Percentiles rank a stretch among this genome's conserved stretches.
Evolutionary conservation across 2,888 invertebrate species (phyloP).

Genomic region (Lepeophtheirus nordmannii): DNA sequence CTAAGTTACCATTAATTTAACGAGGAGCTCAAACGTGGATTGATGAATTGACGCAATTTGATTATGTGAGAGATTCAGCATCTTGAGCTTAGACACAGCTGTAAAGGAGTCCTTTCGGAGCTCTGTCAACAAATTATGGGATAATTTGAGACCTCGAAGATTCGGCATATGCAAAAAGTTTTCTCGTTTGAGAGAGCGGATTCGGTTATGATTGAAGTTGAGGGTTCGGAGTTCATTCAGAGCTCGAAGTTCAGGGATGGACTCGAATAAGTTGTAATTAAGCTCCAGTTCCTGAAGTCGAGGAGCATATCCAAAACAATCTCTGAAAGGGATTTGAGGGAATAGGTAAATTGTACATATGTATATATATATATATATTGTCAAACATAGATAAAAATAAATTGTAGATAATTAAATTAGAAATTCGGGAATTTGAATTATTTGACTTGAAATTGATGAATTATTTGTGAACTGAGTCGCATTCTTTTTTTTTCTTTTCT

Average conservation of each 20-base stretch:
- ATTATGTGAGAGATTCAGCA: slow-evolving; percentile 64
- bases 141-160: slow-evolving; percentile 61
- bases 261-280: slow-evolving; percentile 55
- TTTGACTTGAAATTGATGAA: too few species aligned
- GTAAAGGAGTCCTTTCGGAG: slow-evolving; percentile 61
- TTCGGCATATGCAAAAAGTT: slow-evolving; percentile 62
- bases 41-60: slow-evolving; percentile 61
- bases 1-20: slow-evolving; percentile 65
- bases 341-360: background rate
- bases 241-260: background rate
- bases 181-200: slow-evolving; percentile 56
- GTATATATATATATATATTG: background rate
- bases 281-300: slow-evolving; percentile 63
- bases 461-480: too few species aligned
- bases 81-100: slow-evolving; percentile 57
- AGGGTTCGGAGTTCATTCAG: slow-evolving; percentile 46
- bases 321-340: slow-evolving; percentile 49
- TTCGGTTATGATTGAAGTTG: slow-evolving; percentile 64
- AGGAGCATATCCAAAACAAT: slow-evolving; percentile 59
- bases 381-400: background rate
- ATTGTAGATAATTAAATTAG: background rate
- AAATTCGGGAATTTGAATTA: too few species aligned
- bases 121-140: slow-evolving; percentile 65
- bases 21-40: slow-evolving; percentile 70
- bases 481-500: too few species aligned